Conservation (phyloP, 2,113 vertebrate species). For the Pelobates fuscus region DNA sequence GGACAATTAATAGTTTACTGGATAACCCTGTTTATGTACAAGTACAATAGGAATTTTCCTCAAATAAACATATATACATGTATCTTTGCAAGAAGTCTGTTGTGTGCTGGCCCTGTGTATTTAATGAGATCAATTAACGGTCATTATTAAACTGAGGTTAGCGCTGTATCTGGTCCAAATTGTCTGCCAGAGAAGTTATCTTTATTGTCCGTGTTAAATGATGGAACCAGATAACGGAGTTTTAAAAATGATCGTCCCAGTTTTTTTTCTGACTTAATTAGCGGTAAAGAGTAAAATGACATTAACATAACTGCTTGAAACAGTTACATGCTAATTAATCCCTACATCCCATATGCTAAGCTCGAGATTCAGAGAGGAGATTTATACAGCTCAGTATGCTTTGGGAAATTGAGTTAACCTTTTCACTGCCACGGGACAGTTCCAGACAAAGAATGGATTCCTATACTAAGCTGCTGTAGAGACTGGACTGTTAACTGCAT, state of each 20-base stretch:
- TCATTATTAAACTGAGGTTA: not conserved
- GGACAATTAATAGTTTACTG: too few relatives aligned
- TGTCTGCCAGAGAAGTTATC: not conserved
- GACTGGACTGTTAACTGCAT: too few relatives aligned
- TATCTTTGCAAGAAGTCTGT: too few relatives aligned
- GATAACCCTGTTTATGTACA: too few relatives aligned
- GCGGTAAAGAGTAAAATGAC: not conserved
- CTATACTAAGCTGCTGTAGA: too few relatives aligned
- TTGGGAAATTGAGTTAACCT: not conserved
- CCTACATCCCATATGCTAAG: not conserved
- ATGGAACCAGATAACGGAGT: not conserved
- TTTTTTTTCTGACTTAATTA: conserved; percentile 17
- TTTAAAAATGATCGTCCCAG: conserved; percentile 7
- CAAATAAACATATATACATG: too few relatives aligned
- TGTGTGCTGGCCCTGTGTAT: not conserved
- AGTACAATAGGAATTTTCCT: too few relatives aligned
- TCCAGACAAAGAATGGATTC: too few relatives aligned
- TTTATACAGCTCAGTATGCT: not conserved
- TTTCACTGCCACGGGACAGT: not conserved
- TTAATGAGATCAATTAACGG: not conserved
- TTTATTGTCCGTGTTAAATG: conserved; percentile 13
- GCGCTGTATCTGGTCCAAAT: not conserved
- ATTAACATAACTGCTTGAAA: conserved; percentile 7
- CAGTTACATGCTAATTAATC: conserved; percentile 11
- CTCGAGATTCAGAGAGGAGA: not conserved